phyloP scores from a whole-genome alignment of 1,140 invertebrate species.

The Thalassaphorura encarpata region DNA sequence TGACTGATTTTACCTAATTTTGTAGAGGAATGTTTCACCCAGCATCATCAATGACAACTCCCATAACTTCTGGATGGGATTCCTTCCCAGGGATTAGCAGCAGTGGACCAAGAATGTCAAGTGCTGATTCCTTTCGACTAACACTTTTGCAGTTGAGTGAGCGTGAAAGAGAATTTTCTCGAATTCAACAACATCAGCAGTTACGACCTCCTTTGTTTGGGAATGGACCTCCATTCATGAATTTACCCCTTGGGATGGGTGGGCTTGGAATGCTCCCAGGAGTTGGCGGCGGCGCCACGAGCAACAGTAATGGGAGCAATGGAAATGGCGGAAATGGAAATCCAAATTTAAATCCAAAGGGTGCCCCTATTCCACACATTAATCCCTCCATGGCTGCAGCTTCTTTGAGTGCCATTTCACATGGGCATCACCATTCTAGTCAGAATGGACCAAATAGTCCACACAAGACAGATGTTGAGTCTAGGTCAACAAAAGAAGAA shows the following conservation, averaged over 20 bases:
- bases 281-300: conserved; percentile 1
- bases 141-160: conserved; percentile 26
- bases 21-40: conserved; percentile 22
- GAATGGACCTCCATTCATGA: conserved; percentile 23
- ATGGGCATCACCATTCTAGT: conserved; percentile 27
- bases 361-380: conserved; percentile 20
- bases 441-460: conserved; percentile 31
- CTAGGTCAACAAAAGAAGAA: conserved; percentile 14
- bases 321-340: background rate
- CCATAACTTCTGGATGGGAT: conserved; percentile 23
- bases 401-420: conserved; percentile 2
- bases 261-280: conserved; percentile 1
- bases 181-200: conserved; percentile 4
- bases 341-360: conserved; percentile 12
- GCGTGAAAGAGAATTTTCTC: conserved; percentile 20
- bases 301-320: conserved; percentile 6
- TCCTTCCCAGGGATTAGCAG: conserved; percentile 19
- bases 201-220: conserved; percentile 16
- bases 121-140: conserved; percentile 24
- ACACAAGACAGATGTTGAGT: conserved; percentile 3
- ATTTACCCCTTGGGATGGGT: conserved; percentile 13
- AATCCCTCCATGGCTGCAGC: conserved; percentile 13
- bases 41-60: conserved; percentile 18
- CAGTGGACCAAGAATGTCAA: conserved; percentile 11
- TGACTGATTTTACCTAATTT: background rate